Evolutionary conservation across 2,797 vertebrate species (phyloP), one percentile per base, ranked within the genome.

Genomic region (Telmatherina bonti): DNA sequence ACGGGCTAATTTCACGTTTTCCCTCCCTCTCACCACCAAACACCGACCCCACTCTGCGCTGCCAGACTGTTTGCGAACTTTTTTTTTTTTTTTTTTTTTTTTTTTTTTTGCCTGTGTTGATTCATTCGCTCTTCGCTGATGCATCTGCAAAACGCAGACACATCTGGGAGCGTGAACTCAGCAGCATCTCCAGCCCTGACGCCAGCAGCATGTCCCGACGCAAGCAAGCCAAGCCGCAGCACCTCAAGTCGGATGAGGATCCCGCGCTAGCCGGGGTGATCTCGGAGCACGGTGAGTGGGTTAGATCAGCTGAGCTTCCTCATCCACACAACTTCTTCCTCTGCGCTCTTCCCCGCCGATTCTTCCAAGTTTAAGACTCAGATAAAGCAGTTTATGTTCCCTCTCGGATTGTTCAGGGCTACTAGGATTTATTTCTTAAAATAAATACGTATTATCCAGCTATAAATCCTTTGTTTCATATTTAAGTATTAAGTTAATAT

Each of bases 211-310:
- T 99, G 98, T 99, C 98, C 95, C 96, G 98, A 91, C 96, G 98
- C 94, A 99, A 99, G 96, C 98, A 99, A 96, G 97, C 98, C 90
- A 99, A 98, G 92, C 98, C 98, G 86, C 98, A 99, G 95, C 98
- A 99, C 91, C 97, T 99, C 93, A 96, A 95, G 89, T 97, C 98
- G 92, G 98, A 99, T 92, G 96, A 97, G 94, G 97, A 99, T 82
- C 94, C 95, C 76, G 92, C 95, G 75, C 91, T 95, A 82, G 89
- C 95, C 87, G 95, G 96, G 91, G 94, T 96, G 93, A 94, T 95
- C 83, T 95, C 96, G 16, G 95, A 96, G 81, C 95, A 96, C 93
- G 96, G 97, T 99, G 94, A 97, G 97, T 92, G 79, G 70, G 72
- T 51, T 5, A 18, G 35, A 67, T 52, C 81, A 77, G 77, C 72